A percentile compares a stretch with the other conserved stretches of the same genome.
Evolutionary conservation across 2,888 invertebrate genomes (phyloP).

Genomic region (Ariolimax columbianus): DNA sequence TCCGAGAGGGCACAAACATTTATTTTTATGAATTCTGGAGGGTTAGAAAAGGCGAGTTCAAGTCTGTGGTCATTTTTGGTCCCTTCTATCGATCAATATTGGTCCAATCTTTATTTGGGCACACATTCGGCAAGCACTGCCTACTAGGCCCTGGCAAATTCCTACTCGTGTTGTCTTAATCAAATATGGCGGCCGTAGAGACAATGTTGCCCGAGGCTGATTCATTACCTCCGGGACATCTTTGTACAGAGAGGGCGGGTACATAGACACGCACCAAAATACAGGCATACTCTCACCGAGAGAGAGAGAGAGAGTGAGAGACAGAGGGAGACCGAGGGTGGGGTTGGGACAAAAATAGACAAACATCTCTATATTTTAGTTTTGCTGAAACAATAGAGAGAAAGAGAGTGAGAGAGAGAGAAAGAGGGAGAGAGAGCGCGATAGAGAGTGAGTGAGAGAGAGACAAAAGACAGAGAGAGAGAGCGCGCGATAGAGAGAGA

Average conservation of each 20-base stretch:
- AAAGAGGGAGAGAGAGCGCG: not conserved
- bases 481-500: too few relatives aligned
- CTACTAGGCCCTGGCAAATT: constrained; percentile 34
- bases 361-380: too few relatives aligned
- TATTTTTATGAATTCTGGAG: not conserved
- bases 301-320: not conserved
- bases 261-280: not conserved
- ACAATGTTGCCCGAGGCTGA: not conserved
- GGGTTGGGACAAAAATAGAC: too few relatives aligned
- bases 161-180: not conserved
- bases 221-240: not conserved
- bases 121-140: constrained; percentile 39
- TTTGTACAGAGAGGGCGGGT: not conserved
- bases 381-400: too few relatives aligned
- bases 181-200: constrained; percentile 8
- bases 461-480: not conserved
- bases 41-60: not conserved
- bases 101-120: constrained; percentile 37
- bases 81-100: constrained; percentile 27
- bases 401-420: not conserved
- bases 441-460: not conserved
- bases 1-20: too few relatives aligned
- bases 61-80: not conserved
- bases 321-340: not conserved
- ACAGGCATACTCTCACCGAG: too few relatives aligned